Conservation (phyloP, 1,140 invertebrate genomes). For the Papilio machaon region DNA sequence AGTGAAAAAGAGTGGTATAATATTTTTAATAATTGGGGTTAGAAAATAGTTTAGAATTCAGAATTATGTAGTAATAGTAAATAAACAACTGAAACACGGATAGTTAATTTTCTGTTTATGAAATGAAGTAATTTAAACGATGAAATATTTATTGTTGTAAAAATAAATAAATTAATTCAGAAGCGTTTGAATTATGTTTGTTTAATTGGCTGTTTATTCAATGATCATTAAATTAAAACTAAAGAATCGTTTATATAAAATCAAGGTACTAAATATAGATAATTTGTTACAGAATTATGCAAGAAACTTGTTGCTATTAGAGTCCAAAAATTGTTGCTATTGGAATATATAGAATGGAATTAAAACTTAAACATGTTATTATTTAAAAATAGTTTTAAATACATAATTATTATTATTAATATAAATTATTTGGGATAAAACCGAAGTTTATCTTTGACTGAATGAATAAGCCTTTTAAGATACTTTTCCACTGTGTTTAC, state of each 20-base stretch:
- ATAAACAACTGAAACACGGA: too few relatives aligned
- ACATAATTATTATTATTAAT: background rate
- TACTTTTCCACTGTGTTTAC: too few relatives aligned
- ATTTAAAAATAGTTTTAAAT: background rate
- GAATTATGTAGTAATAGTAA: too few relatives aligned
- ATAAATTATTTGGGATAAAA: too few relatives aligned
- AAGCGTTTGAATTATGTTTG: background rate
- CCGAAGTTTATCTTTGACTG: too few relatives aligned
- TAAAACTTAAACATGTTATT: background rate
- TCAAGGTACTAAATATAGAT: background rate
- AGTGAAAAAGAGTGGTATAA: background rate
- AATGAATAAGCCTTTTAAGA: too few relatives aligned
- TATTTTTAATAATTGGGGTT: background rate
- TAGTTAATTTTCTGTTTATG: background rate
- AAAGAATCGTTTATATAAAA: background rate
- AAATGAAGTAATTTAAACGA: background rate
- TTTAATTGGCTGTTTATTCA: conserved; percentile 14
- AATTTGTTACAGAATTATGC: conserved; percentile 2
- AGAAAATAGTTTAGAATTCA: too few relatives aligned
- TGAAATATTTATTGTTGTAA: background rate
- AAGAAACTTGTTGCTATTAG: conserved; percentile 13
- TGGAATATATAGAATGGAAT: background rate
- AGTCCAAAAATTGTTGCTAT: background rate
- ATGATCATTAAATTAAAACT: conserved; percentile 1
- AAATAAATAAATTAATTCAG: background rate